Conservation (phyloP, 2,113 vertebrate species). For the Hyla sarda region DNA sequence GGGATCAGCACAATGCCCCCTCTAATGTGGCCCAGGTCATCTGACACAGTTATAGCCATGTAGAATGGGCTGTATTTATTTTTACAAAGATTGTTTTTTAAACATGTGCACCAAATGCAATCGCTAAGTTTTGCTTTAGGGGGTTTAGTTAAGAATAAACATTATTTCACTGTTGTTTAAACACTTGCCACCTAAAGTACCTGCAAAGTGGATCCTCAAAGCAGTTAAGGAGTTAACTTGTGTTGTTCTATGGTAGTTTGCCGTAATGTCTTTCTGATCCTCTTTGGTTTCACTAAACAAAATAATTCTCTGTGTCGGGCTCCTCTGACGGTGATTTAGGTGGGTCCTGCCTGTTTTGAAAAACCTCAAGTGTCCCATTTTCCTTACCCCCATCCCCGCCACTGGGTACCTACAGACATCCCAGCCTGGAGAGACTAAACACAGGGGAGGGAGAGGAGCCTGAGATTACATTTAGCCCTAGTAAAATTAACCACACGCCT, state of each 20-base stretch:
- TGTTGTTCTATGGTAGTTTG: neutral
- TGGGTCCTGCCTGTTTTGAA: constrained; percentile 21
- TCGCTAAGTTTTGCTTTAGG: neutral
- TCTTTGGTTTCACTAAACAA: constrained; percentile 17
- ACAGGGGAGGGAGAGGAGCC: constrained; percentile 26
- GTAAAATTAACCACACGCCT: constrained; percentile 50
- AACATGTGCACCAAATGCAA: neutral
- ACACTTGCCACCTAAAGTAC: constrained; percentile 16
- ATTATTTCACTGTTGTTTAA: constrained; percentile 10
- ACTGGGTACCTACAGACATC: constrained; percentile 39
- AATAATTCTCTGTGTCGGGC: constrained; percentile 9
- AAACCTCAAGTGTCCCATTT: constrained; percentile 42
- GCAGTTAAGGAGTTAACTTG: constrained; percentile 32
- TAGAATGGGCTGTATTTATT: constrained; percentile 4
- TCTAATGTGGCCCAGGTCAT: neutral
- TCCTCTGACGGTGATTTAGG: constrained; percentile 16
- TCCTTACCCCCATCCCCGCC: constrained; percentile 16
- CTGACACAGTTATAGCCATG: neutral
- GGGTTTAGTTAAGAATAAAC: constrained; percentile 23
- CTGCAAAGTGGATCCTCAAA: neutral
- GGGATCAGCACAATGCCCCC: neutral
- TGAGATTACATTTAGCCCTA: constrained; percentile 29
- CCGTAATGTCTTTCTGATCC: constrained; percentile 24
- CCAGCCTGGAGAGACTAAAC: constrained; percentile 46
- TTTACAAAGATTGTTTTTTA: neutral